phyloP scores from a whole-genome alignment of 1,140 invertebrate genomes.

The Meloidogyne exigua region DNA sequence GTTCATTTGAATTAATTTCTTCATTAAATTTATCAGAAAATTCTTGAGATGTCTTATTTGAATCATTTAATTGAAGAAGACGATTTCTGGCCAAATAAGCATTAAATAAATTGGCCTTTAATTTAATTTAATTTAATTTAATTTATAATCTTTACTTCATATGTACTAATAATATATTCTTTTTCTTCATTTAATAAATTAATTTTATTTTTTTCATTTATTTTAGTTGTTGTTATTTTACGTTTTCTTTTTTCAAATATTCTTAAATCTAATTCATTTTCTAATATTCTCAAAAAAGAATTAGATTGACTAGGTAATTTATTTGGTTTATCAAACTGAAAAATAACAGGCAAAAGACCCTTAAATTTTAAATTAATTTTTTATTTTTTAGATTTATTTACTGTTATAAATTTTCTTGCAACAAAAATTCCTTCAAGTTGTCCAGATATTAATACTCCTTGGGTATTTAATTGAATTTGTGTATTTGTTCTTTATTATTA shows the following conservation, averaged over 20 bases:
- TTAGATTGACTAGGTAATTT: conserved; percentile 11
- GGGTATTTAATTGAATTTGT: conserved; percentile 47
- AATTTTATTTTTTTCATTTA: conserved; percentile 1
- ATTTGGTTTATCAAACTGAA: conserved; percentile 40
- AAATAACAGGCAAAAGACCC: conserved; percentile 42
- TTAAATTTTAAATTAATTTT: conserved; percentile 6
- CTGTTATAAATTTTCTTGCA: conserved; percentile 42
- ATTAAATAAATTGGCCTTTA: conserved; percentile 27
- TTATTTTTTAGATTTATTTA: conserved; percentile 2
- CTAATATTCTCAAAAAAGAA: conserved; percentile 8
- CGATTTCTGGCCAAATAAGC: conserved; percentile 28
- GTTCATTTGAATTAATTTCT: neutral
- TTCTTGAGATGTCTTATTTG: neutral
- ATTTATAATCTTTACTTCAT: conserved; percentile 8
- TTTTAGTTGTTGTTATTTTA: neutral
- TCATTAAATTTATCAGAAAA: neutral
- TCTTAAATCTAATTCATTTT: conserved; percentile 36
- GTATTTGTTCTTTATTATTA: conserved; percentile 35
- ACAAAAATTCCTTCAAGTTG: conserved; percentile 28
- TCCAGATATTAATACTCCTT: conserved; percentile 37
- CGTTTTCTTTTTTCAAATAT: conserved; percentile 38
- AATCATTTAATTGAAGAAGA: conserved; percentile 19
- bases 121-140: neutral
- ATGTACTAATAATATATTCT: conserved; percentile 22
- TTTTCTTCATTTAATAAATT: neutral